Evolutionary conservation across 92 coral and sea anemone species (phyloP).

Genomic region (Desmophyllum pertusum): DNA sequence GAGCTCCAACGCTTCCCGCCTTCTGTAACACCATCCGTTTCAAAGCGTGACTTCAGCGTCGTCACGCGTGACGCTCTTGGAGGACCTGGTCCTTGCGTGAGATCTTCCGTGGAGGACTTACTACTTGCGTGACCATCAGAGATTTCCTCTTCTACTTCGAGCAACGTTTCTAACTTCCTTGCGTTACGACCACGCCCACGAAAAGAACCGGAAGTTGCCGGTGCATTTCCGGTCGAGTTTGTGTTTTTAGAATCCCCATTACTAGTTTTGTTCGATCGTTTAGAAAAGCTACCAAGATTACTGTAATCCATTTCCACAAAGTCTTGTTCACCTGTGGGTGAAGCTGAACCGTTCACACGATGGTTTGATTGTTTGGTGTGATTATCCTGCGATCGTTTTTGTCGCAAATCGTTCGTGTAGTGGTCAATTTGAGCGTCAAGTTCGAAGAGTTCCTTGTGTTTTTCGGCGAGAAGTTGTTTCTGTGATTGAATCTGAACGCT

Average conservation of each 20-base stretch:
- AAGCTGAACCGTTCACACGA: conserved; percentile 18
- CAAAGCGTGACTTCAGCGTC: conserved; percentile 30
- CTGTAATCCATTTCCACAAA: conserved; percentile 36
- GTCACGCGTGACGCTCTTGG: conserved; percentile 48
- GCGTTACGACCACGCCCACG: conserved; percentile 47
- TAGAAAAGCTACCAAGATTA: conserved; percentile 11
- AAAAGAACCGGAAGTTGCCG: conserved; percentile 15
- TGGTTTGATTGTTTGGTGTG: conserved; percentile 11
- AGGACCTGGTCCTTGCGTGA: conserved; percentile 44
- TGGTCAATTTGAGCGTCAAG: conserved; percentile 81
- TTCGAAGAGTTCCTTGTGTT: conserved; percentile 81
- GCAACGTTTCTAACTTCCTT: conserved; percentile 69
- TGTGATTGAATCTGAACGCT: conserved; percentile 87
- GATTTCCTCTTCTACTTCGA: conserved; percentile 76
- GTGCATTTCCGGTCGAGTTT: neutral
- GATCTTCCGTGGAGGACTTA: conserved; percentile 51
- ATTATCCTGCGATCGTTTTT: conserved; percentile 38
- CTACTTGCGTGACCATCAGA: conserved; percentile 43
- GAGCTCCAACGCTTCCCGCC: neutral
- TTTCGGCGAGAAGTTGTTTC: conserved; percentile 86
- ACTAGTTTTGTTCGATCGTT: neutral
- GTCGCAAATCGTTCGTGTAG: conserved; percentile 58
- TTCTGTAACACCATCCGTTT: neutral
- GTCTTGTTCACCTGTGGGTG: conserved; percentile 32
- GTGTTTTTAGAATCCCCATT: conserved; percentile 7